Conservation (phyloP, 2,113 vertebrate genomes). For the Dromaius novaehollandiae region DNA sequence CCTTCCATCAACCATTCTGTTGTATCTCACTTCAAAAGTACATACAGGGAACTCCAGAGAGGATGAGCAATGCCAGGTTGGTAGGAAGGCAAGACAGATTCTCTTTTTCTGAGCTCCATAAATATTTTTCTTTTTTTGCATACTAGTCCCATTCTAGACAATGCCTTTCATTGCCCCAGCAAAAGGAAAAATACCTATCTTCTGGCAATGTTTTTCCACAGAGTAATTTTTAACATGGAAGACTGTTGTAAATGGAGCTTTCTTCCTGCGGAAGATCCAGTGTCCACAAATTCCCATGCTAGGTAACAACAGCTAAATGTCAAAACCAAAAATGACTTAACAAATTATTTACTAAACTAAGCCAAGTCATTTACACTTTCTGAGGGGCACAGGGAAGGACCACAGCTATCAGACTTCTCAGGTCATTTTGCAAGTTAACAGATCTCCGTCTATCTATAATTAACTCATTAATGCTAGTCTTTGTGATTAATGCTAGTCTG, state of each 20-base stretch:
- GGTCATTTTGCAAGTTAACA: not conserved
- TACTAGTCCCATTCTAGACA: not conserved
- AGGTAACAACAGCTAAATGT: not conserved
- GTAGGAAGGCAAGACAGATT: not conserved
- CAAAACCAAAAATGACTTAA: not conserved
- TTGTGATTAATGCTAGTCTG: not conserved
- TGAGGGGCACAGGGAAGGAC: not conserved
- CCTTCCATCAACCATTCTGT: not conserved
- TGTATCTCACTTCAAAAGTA: not conserved
- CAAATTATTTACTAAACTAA: not conserved
- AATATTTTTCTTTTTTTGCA: not conserved
- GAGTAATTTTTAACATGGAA: not conserved
- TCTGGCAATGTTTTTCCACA: not conserved
- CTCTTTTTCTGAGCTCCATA: not conserved
- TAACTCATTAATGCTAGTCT: not conserved
- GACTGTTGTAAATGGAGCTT: not conserved
- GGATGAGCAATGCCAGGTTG: not conserved
- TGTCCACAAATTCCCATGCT: not conserved
- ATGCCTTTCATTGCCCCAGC: not conserved
- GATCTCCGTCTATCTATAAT: not conserved
- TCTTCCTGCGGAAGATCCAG: not conserved
- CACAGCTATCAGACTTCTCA: not conserved
- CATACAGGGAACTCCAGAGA: not conserved
- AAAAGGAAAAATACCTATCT: not conserved
- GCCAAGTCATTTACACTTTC: not conserved